A percentile compares a stretch with the other conserved stretches of the same genome.
Evolutionary conservation across 2,797 vertebrate genomes (phyloP).

Genomic region (Danio choprae): DNA sequence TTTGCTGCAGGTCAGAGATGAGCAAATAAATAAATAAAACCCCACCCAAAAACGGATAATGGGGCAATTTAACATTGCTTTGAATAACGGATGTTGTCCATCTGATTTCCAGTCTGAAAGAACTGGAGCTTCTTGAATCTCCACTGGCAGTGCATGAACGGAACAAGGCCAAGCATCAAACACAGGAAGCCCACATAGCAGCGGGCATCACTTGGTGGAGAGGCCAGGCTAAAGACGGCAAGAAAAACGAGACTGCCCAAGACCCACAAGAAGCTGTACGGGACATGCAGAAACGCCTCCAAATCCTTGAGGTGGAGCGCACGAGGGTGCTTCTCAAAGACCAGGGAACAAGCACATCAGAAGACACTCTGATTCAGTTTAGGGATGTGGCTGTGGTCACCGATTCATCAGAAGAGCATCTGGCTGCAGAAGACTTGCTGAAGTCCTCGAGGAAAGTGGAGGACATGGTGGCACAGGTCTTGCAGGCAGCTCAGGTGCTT

Average conservation of each 20-base stretch:
- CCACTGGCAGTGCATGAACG: constrained; percentile 70
- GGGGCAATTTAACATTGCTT: background rate
- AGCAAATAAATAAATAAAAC: too few species aligned
- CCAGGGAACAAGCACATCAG: constrained; percentile 62
- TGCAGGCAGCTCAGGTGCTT: constrained; percentile 66
- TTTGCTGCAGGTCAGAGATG: too few species aligned
- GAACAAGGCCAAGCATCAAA: constrained; percentile 54
- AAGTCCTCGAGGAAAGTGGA: constrained; percentile 68
- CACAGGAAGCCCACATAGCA: constrained; percentile 61
- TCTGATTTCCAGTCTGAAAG: constrained; percentile 69
- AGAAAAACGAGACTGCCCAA: constrained; percentile 56
- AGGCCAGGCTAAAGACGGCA: constrained; percentile 62
- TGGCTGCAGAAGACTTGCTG: constrained; percentile 65
- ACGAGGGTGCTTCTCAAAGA: constrained; percentile 52
- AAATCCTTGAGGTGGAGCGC: constrained; percentile 64
- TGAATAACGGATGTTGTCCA: background rate
- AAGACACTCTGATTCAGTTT: constrained; percentile 49
- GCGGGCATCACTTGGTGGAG: constrained; percentile 76
- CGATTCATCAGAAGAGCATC: constrained; percentile 50
- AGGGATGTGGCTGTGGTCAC: constrained; percentile 70
- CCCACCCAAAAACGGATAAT: too few species aligned
- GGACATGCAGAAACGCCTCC: constrained; percentile 70
- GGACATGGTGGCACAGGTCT: constrained; percentile 65
- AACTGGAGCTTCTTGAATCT: constrained; percentile 71
- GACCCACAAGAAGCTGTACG: constrained; percentile 65